Evolutionary conservation across 2,888 invertebrate genomes (phyloP), one percentile per base, ranked within the genome.

Genomic region (Leptogaster cylindrica): DNA sequence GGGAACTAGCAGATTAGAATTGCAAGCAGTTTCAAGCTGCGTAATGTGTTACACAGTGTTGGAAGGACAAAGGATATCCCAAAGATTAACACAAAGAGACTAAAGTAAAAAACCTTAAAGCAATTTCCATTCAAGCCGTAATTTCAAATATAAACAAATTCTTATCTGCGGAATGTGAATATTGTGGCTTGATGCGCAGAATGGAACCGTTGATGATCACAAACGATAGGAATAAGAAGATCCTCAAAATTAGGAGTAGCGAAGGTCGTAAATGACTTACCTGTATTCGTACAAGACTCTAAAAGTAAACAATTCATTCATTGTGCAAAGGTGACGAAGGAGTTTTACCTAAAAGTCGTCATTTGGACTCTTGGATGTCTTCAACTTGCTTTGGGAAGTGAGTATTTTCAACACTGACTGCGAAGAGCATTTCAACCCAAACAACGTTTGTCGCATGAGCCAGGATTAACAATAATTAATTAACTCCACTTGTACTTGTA

Each of bases 401-500:
- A 50, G 25, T 27, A 50, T 50, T 27, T 31, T 10, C 10, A 64
- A 20, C 23, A 64, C 33, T 64, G 2, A 23, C 85, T 4, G 86
- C 84, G 2, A 87, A 82, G 1, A 88, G 78, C 83, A 90, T 89
- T 0, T 86, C 86, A 0, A 97, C 85, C 96, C 97, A 98, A 0
- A 95, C 87, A 5, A 97, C 0, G 97, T 98, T 80, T 99, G 98
- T n/a, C 99, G 84, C 79, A 93, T 89, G 1, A 93, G 78, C 74
- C 20, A 81, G 76, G n/a, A 36, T 66, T 74, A 73, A 73, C 71
- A 39, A 46, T 31, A 50, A 23, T 50, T 61, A 39, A 14, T n/a
- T 46, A 73, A 70, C 8, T 6, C 31, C 14, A n/a, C n/a, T n/a
- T n/a, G n/a, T 18, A 16, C n/a, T n/a, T n/a, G n/a, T n/a, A n/a